A percentile compares a stretch with the other conserved stretches of the same genome.
Evolutionary conservation across 2,113 vertebrate genomes (phyloP).

Genomic region (Glaucidium brasilianum): DNA sequence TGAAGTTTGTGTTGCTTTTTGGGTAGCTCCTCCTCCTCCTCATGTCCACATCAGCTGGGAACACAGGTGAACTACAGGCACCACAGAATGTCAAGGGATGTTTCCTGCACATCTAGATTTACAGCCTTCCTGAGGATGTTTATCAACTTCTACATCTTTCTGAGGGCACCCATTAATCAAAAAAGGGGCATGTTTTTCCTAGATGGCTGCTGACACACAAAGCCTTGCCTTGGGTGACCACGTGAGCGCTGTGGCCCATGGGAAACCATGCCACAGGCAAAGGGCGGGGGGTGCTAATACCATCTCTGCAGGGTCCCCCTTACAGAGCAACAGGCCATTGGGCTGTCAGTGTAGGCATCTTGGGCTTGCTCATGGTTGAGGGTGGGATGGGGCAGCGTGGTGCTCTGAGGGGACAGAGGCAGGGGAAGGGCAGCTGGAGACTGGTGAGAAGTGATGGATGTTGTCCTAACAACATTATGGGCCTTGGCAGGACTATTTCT

Average conservation of each 20-base stretch:
- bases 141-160: background rate
- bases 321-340: background rate
- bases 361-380: background rate
- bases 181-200: background rate
- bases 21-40: background rate
- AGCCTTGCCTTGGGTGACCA: background rate
- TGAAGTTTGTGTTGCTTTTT: background rate
- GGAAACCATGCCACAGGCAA: background rate
- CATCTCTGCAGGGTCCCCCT: background rate
- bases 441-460: background rate
- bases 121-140: background rate
- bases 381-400: background rate
- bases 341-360: background rate
- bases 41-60: background rate
- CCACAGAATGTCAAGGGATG: background rate
- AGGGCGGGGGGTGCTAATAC: fast-evolving
- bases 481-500: background rate
- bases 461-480: background rate
- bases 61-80: background rate
- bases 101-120: background rate
- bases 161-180: background rate
- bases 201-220: background rate
- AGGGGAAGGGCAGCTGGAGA: background rate
- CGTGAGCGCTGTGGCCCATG: background rate
- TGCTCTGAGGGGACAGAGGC: background rate